Base-by-base conservation (phyloP, 2,888 invertebrate genomes). In the Ligdia adustata region DNA sequence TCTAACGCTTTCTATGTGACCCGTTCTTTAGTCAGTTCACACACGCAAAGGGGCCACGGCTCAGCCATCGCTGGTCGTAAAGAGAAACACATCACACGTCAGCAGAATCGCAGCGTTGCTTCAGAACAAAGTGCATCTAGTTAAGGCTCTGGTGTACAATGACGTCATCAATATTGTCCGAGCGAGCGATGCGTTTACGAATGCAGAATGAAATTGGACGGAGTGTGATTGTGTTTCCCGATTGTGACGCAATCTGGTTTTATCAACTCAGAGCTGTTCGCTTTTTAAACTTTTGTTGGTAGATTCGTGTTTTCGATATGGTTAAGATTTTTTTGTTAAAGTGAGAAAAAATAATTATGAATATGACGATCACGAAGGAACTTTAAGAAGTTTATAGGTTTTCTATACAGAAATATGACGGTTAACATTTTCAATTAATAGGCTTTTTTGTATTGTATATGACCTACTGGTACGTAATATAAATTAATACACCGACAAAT, bases 41-140 rank as follows among this genome's bases (percentile, higher is more conserved):
- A 14, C 26, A 27, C 18, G 41, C 42, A 35, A 35, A 51, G 60
- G 57, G 58, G 44, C 32, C 38, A 56, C 22, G 47, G 72, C 47
- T 73, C 83, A 63, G 35, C 22, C 13, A 52, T 41, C 16, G 53
- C 38, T 84, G 79, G 86, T 55, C 56, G 43, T 55, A 45, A 57
- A 66, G 65, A 69, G 75, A 76, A 82, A 82, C 79, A 77, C 75
- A 77, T 79, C 76, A 79, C 80, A 79, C 80, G 82, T 85, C 84
- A 82, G 82, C 80, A 60, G 65, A 80, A 81, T 82, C 75, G 81
- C 73, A 75, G 73, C 73, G 70, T 62, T 65, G 71, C 69, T 65
- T 69, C 66, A 69, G 79, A 79, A 83, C 82, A 84, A 81, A 85
- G 81, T 82, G 83, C 82, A 82, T 79, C 75, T 77, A 79, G 83